Evolutionary conservation across 2,797 vertebrate species (phyloP).

Genomic region (Prionace glauca): DNA sequence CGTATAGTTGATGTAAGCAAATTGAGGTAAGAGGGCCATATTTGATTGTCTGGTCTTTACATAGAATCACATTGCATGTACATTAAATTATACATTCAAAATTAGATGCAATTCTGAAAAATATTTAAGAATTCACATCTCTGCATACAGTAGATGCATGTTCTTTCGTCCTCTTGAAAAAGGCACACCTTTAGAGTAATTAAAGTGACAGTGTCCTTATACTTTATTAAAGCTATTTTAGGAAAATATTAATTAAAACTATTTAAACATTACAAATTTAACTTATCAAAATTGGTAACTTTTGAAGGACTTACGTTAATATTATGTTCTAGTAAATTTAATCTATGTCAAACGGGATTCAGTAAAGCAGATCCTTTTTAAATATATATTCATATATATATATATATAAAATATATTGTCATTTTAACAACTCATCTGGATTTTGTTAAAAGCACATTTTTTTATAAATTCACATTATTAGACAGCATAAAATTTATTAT

Average conservation of each 20-base stretch:
- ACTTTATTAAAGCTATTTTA: neutral
- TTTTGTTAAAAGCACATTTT: conserved; percentile 13
- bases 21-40: conserved; percentile 29
- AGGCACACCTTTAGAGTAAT: neutral
- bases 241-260: conserved; percentile 25
- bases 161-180: neutral
- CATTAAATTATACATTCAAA: conserved; percentile 20
- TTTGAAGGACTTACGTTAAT: neutral
- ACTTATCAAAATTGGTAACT: conserved; percentile 17
- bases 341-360: neutral
- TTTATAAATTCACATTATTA: neutral
- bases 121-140: neutral
- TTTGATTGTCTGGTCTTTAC: conserved; percentile 37
- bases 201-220: conserved; percentile 2
- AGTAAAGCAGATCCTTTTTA: neutral
- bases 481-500: neutral
- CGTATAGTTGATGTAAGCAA: neutral
- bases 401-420: neutral
- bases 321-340: neutral
- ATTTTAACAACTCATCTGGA: neutral
- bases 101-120: conserved; percentile 12
- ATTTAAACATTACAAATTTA: neutral
- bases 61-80: neutral
- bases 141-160: neutral
- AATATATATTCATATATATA: neutral